These are phyloP conservation scores for Champsocephalus gunnari DNA, from an alignment of 2,797 vertebrate genomes.

Conservation along the genomic window DNA sequence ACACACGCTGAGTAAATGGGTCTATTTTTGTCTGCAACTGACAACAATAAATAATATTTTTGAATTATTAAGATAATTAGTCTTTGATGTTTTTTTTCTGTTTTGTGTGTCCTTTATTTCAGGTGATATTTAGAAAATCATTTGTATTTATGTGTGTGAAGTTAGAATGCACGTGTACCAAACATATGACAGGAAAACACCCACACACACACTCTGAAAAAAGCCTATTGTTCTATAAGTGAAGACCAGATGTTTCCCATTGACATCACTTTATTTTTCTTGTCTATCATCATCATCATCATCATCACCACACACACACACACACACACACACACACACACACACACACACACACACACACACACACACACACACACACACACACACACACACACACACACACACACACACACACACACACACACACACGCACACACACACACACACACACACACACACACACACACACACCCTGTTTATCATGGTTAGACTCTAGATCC, in stretches of 20 bases:
- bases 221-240: constrained; percentile 68
- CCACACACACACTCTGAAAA: constrained; percentile 50
- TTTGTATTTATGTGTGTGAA: neutral
- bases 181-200: constrained; percentile 27
- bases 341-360: constrained; percentile 17
- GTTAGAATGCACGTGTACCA: constrained; percentile 15
- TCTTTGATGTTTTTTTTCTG: neutral
- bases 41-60: constrained; percentile 12
- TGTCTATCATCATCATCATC: constrained; percentile 55
- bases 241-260: constrained; percentile 78
- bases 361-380: constrained; percentile 14
- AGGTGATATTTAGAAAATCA: neutral
- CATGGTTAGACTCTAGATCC: constrained; percentile 45
- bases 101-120: neutral
- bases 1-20: neutral
- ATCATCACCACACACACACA: constrained; percentile 27
- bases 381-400: constrained; percentile 24
- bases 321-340: constrained; percentile 22
- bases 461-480: constrained; percentile 33
- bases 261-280: constrained; percentile 49
- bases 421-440: constrained; percentile 26
- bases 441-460: constrained; percentile 25
- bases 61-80: neutral
- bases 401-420: constrained; percentile 21
- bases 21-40: neutral